These are phyloP conservation scores for Ascidia mentula DNA, from an alignment of 23 tunicate genomes.

Conservation along the genomic window DNA sequence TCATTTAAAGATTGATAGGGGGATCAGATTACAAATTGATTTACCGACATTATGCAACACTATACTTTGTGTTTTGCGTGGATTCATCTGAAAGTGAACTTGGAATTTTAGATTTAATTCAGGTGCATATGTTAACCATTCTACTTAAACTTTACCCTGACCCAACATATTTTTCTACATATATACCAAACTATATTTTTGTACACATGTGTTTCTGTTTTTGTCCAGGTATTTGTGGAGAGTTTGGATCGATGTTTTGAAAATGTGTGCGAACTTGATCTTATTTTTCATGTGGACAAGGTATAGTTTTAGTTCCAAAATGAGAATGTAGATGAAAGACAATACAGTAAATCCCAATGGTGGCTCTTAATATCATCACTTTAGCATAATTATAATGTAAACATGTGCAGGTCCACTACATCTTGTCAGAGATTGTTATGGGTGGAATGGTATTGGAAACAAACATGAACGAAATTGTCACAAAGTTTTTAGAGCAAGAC, in stretches of 20 bases:
- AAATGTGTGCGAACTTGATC: constrained; percentile 97
- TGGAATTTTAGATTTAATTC: constrained; percentile 94
- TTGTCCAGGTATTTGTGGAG: constrained; percentile 92
- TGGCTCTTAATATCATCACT: background rate
- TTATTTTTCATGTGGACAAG: constrained; percentile 96
- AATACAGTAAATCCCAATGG: too few relatives aligned
- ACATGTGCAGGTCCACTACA: constrained; percentile 61
- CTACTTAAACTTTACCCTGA: background rate
- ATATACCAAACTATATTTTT: constrained; percentile 9
- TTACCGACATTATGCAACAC: constrained; percentile 97
- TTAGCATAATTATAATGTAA: background rate
- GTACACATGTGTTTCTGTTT: constrained; percentile 74
- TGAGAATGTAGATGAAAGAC: too few relatives aligned
- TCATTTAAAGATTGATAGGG: constrained; percentile 69
- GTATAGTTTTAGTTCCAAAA: too few relatives aligned
- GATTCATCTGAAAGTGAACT: constrained; percentile 98
- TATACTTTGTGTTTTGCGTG: constrained; percentile 96
- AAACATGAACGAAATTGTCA: constrained; percentile 89
- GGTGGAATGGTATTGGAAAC: constrained; percentile 99
- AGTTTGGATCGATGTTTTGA: constrained; percentile 96
- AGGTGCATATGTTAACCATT: constrained; percentile 36
- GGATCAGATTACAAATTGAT: constrained; percentile 96
- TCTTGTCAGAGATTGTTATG: constrained; percentile 93
- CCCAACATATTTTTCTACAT: too few relatives aligned
- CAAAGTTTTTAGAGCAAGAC: constrained; percentile 86